Evolutionary conservation across 2,113 vertebrate genomes (phyloP).

Genomic region (Atrichornis clamosus): DNA sequence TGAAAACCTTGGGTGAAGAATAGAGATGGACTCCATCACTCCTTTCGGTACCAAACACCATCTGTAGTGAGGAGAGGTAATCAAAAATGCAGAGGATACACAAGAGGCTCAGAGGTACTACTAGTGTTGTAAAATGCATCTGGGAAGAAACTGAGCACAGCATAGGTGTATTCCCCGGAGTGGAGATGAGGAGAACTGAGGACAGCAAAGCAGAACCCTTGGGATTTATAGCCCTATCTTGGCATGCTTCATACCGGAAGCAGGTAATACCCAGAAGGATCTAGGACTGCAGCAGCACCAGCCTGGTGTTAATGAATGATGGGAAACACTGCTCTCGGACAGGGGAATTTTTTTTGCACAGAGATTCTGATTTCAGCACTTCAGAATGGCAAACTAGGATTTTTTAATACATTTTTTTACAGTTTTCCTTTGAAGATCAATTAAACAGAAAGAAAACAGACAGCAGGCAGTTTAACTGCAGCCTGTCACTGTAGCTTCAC

Average conservation of each 20-base stretch:
- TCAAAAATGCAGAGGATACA: slow-evolving; percentile 10
- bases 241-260: not conserved
- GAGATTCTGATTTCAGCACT: not conserved
- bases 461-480: not conserved
- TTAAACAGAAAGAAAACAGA: not conserved
- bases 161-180: not conserved
- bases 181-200: not conserved
- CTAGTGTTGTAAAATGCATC: not conserved
- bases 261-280: not conserved
- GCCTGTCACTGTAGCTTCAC: not conserved
- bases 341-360: not conserved
- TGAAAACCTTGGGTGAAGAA: not conserved
- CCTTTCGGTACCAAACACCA: not conserved
- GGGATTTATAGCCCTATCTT: not conserved
- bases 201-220: not conserved
- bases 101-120: not conserved
- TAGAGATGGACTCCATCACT: not conserved
- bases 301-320: not conserved
- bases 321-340: not conserved
- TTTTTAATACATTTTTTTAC: not conserved
- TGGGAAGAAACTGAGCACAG: not conserved
- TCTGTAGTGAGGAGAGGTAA: slow-evolving; percentile 17
- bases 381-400: not conserved
- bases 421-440: not conserved
- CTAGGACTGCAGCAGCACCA: not conserved